A percentile compares a stretch with the other conserved stretches of the same genome.
phyloP scores from a whole-genome alignment of 2,888 invertebrate species.

The Lepidochrysops patricia region DNA sequence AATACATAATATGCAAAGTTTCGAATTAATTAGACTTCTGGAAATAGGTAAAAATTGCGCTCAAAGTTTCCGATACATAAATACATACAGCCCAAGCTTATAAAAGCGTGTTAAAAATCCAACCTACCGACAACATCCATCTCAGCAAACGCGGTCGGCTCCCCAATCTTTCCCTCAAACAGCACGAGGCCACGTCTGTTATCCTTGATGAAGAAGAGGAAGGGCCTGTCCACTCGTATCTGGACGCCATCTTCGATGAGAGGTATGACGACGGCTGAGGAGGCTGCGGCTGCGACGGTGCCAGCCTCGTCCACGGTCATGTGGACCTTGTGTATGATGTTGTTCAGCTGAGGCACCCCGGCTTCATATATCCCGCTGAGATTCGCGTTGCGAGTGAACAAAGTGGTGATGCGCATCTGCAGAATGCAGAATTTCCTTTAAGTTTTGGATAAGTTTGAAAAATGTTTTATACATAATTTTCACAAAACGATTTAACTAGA shows the following conservation, averaged over 20 bases:
- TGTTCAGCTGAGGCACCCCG: constrained; percentile 57
- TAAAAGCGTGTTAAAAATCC: no score
- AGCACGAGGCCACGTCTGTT: constrained; percentile 67
- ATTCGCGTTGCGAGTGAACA: constrained; percentile 74
- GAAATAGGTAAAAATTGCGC: no score
- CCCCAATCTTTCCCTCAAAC: constrained; percentile 77
- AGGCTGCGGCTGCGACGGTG: constrained; percentile 77
- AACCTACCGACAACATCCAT: constrained; percentile 17
- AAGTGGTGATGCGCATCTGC: constrained; percentile 73
- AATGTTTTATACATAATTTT: no score
- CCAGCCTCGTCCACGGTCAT: constrained; percentile 79
- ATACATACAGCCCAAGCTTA: no score
- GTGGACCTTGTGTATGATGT: constrained; percentile 76
- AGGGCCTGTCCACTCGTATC: constrained; percentile 76
- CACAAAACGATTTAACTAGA: no score
- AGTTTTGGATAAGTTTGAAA: no score
- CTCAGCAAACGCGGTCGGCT: constrained; percentile 46
- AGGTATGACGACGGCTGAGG: constrained; percentile 75
- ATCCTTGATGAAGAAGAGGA: constrained; percentile 78
- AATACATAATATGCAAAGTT: no score
- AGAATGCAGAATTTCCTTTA: no score
- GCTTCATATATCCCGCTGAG: constrained; percentile 70
- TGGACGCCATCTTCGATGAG: constrained; percentile 71
- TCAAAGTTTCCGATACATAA: no score
- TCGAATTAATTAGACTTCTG: no score